Percentiles rank a stretch among this genome's conserved stretches.
These are phyloP conservation scores for Yponomeuta evonymella DNA, from an alignment of 2,888 invertebrate genomes.

Conservation along the genomic window DNA sequence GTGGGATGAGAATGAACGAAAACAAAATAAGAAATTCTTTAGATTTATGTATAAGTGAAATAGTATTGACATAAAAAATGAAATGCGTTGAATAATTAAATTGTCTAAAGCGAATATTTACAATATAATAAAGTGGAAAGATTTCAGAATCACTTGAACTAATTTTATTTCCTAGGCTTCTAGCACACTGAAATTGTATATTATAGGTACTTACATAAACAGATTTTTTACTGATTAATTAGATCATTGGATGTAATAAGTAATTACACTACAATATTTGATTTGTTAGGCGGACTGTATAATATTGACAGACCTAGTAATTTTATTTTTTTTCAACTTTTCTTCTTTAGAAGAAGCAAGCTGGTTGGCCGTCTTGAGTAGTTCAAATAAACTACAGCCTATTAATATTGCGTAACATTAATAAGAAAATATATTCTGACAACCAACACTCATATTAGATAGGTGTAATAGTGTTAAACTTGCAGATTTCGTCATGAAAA, in stretches of 20 bases:
- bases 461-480: not conserved
- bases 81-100: not conserved
- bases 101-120: not conserved
- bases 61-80: not conserved
- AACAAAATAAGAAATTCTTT: not conserved
- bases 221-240: not conserved
- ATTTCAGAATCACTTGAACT: not conserved
- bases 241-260: conserved; percentile 6
- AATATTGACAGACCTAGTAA: conserved; percentile 7
- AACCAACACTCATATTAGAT: not conserved
- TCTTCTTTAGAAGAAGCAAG: not conserved
- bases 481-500: not conserved
- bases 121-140: not conserved
- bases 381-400: not conserved
- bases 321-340: not conserved
- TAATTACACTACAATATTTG: not conserved
- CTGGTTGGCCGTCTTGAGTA: not conserved
- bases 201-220: not conserved
- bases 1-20: not conserved
- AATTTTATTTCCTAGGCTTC: not conserved
- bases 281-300: conserved; percentile 9
- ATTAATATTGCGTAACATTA: not conserved
- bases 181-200: too few relatives aligned
- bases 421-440: not conserved
- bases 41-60: not conserved